phyloP scores from a whole-genome alignment of 1,140 invertebrate genomes.

The Stegodyphus dumicola region DNA sequence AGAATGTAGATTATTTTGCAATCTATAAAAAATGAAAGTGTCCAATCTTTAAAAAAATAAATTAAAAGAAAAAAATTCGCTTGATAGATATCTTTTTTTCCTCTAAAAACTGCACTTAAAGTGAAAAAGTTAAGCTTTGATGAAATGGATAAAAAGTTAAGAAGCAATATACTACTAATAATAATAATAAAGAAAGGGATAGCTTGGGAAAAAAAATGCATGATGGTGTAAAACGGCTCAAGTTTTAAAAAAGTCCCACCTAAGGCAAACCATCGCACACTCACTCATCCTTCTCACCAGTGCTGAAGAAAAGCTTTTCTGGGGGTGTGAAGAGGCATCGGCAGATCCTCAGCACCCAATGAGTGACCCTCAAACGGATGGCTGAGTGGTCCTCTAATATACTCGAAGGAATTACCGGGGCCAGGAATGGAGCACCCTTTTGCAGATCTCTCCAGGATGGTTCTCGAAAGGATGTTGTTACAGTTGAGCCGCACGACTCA shows the following conservation, averaged over 20 bases:
- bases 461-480: constrained; percentile 21
- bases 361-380: constrained; percentile 56
- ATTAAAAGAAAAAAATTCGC: no score
- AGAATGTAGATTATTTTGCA: no score
- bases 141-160: constrained; percentile 23
- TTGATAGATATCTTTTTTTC: no score
- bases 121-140: background rate
- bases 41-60: no score
- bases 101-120: no score
- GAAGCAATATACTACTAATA: background rate
- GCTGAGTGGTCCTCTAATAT: constrained; percentile 58
- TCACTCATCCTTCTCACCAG: constrained; percentile 5
- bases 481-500: constrained; percentile 16
- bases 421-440: constrained; percentile 47
- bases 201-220: background rate
- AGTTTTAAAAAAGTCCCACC: constrained; percentile 31
- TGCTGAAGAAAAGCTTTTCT: constrained; percentile 34
- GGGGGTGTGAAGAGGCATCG: constrained; percentile 44
- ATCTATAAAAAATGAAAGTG: no score
- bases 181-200: constrained; percentile 36
- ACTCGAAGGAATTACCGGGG: constrained; percentile 55
- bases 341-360: constrained; percentile 29
- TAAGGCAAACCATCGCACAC: constrained; percentile 9
- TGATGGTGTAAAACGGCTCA: constrained; percentile 7
- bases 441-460: constrained; percentile 28